Conservation (phyloP, 64 coral and sea anemone genomes). For the Exaiptasia diaphana region DNA sequence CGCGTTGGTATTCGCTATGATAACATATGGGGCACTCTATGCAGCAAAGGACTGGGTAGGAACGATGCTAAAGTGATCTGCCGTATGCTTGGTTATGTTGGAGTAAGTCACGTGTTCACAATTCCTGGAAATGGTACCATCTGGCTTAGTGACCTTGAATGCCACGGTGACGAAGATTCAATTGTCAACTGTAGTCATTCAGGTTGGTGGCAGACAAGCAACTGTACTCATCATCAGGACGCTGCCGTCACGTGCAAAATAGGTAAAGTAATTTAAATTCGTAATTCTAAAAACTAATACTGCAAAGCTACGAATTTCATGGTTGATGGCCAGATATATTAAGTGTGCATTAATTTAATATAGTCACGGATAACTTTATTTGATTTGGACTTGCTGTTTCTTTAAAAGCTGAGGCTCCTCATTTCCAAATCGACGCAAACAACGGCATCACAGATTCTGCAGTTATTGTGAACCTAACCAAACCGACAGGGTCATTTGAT, state of each 20-base stretch:
- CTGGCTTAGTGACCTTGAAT: neutral
- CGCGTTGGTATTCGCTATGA: conserved; percentile 1
- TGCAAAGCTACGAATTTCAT: no score
- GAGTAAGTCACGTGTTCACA: neutral
- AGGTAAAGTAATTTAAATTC: neutral
- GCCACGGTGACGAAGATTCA: neutral
- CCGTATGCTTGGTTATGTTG: neutral
- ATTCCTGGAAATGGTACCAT: conserved; percentile 1
- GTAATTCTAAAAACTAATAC: no score
- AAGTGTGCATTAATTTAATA: no score
- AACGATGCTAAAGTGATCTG: conserved; percentile 9
- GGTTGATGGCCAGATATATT: no score
- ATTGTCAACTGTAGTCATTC: neutral
- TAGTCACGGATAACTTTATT: no score
- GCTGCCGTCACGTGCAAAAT: neutral
- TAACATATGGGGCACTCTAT: conserved; percentile 2
- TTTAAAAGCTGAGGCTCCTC: no score
- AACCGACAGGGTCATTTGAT: no score
- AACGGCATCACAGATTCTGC: no score
- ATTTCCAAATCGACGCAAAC: no score
- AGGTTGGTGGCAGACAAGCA: neutral
- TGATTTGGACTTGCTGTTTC: no score
- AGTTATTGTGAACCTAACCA: no score
- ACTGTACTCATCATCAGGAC: neutral
- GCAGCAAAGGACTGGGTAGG: neutral